phyloP scores from a whole-genome alignment of 2,797 vertebrate genomes.

The Botia kubotai region DNA sequence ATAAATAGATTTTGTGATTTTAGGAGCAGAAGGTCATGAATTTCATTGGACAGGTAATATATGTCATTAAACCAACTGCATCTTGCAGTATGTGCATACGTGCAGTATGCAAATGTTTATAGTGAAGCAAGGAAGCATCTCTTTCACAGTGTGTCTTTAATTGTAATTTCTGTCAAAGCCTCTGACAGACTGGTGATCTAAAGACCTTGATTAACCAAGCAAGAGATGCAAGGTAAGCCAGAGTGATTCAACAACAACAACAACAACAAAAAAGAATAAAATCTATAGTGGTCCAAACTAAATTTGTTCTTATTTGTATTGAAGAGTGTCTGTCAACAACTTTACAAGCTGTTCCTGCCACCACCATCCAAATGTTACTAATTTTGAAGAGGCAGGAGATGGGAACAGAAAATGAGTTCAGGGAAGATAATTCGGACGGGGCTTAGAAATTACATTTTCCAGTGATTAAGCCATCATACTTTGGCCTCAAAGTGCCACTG shows the following conservation, averaged over 20 bases:
- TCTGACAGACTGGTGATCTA: conserved; percentile 4
- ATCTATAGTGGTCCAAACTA: not conserved
- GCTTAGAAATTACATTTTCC: conserved; percentile 51
- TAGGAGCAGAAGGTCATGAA: conserved; percentile 12
- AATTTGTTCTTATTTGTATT: conserved; percentile 19
- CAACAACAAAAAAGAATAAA: conserved; percentile 6
- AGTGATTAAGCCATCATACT: conserved; percentile 55
- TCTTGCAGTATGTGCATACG: not conserved
- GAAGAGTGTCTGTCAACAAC: not conserved
- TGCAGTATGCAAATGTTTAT: not conserved
- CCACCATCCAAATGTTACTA: conserved; percentile 19
- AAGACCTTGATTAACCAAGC: conserved; percentile 21
- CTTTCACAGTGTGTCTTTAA: conserved; percentile 7
- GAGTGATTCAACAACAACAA: not conserved
- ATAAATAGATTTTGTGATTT: conserved; percentile 22
- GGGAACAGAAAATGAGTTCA: conserved; percentile 48
- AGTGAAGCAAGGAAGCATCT: not conserved
- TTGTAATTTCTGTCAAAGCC: conserved; percentile 18
- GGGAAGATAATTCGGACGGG: conserved; percentile 43
- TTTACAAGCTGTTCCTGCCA: conserved; percentile 11
- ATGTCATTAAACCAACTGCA: conserved; percentile 24
- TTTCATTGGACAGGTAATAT: conserved; percentile 39
- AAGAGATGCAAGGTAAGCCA: not conserved
- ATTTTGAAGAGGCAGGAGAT: conserved; percentile 53
- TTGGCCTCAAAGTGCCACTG: conserved; percentile 62